Percentiles rank a stretch among this genome's conserved stretches.
phyloP scores from a whole-genome alignment of 2,888 invertebrate species.

The Scotopteryx bipunctaria region DNA sequence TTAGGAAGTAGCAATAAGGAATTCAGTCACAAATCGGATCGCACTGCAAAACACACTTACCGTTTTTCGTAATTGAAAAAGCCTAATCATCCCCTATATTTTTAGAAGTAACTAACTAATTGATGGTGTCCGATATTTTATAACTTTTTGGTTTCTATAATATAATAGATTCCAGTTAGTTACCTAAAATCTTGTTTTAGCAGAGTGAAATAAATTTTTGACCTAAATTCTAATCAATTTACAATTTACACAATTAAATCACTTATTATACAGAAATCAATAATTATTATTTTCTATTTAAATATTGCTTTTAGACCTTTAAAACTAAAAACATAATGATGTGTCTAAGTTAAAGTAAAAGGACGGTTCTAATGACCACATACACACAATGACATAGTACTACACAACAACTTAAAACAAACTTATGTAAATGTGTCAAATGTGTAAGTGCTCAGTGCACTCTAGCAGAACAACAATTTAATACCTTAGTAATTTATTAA shows the following conservation, averaged over 20 bases:
- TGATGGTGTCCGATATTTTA: background rate
- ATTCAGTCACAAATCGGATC: no score
- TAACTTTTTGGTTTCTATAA: no score
- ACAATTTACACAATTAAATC: slow-evolving; percentile 50
- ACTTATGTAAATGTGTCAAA: slow-evolving; percentile 14
- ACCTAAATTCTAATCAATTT: slow-evolving; percentile 40
- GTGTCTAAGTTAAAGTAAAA: slow-evolving; percentile 26
- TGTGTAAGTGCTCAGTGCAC: slow-evolving; percentile 27
- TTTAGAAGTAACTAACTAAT: background rate
- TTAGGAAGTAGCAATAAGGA: no score
- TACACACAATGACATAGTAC: slow-evolving; percentile 20
- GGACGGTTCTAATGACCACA: slow-evolving; percentile 35
- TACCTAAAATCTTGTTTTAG: background rate
- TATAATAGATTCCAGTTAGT: background rate
- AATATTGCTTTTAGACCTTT: slow-evolving; percentile 45
- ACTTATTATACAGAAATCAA: slow-evolving; percentile 43
- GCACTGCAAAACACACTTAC: no score
- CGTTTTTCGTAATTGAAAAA: no score
- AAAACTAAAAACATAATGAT: slow-evolving; percentile 25
- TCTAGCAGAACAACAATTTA: slow-evolving; percentile 22
- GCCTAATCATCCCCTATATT: no score
- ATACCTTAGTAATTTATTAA: background rate
- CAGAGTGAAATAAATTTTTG: background rate
- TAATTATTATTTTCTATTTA: slow-evolving; percentile 32
- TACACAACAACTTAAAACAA: slow-evolving; percentile 7